phyloP scores from a whole-genome alignment of 2,888 invertebrate genomes.

The Congeria kusceri region DNA sequence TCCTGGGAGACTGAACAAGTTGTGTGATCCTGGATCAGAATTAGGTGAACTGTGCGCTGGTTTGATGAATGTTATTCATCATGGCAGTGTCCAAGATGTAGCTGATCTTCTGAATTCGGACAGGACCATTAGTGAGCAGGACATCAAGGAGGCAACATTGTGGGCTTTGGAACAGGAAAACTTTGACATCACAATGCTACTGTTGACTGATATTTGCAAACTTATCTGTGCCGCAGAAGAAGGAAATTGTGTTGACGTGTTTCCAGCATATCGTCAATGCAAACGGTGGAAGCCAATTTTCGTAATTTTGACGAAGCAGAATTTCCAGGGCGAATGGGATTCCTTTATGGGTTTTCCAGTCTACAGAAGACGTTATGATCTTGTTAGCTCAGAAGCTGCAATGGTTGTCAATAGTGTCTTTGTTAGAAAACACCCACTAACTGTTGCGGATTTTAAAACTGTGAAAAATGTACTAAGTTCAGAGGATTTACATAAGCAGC shows the following conservation, averaged over 20 bases:
- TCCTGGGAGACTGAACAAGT: background rate
- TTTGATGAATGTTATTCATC: conserved; percentile 37
- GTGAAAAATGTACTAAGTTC: conserved; percentile 26
- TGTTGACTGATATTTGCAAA: conserved; percentile 50
- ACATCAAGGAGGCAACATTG: conserved; percentile 46
- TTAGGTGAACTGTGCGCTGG: conserved; percentile 5
- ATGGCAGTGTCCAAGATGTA: conserved; percentile 43
- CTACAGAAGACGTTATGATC: conserved; percentile 43
- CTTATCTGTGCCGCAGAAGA: conserved; percentile 40
- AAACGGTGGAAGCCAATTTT: conserved; percentile 53
- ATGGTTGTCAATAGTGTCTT: conserved; percentile 35
- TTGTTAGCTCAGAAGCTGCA: conserved; percentile 42
- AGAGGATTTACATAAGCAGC: conserved; percentile 29
- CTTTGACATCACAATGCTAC: conserved; percentile 36
- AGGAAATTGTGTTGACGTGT: conserved; percentile 49
- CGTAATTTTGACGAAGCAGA: conserved; percentile 43
- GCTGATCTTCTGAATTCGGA: conserved; percentile 47
- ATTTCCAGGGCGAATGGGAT: conserved; percentile 42
- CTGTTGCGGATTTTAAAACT: conserved; percentile 20
- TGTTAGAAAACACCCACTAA: conserved; percentile 35
- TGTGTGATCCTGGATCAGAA: background rate
- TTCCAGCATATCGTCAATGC: conserved; percentile 45
- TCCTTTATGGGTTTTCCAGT: conserved; percentile 54
- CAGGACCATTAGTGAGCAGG: conserved; percentile 45
- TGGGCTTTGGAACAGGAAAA: conserved; percentile 40